These are phyloP conservation scores for Herpailurus yagouaroundi DNA, from an alignment of 2,113 vertebrate species.

Conservation along the genomic window DNA sequence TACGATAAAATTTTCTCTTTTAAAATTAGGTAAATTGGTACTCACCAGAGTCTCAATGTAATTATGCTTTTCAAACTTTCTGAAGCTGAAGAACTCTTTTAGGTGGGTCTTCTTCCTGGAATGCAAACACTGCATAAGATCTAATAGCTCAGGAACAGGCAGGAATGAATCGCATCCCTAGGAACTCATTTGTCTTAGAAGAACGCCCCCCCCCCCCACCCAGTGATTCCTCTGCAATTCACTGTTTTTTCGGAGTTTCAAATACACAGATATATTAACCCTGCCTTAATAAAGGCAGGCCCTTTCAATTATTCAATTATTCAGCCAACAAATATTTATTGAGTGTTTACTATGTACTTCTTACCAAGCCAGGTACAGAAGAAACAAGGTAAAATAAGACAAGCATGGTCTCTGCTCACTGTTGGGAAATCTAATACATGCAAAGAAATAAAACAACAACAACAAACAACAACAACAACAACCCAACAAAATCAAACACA, in stretches of 20 bases:
- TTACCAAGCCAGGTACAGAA: neutral
- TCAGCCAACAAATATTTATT: slow-evolving; percentile 36
- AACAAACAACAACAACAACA: neutral
- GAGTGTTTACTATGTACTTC: neutral
- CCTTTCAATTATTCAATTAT: slow-evolving; percentile 42
- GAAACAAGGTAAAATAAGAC: slow-evolving; percentile 8
- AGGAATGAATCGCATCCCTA: neutral
- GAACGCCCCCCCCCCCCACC: neutral
- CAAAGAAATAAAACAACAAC: slow-evolving; percentile 17
- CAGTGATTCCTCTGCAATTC: slow-evolving; percentile 4
- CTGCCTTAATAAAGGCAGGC: slow-evolving; percentile 3
- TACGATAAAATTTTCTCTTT: neutral
- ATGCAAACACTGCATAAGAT: slow-evolving; percentile 30
- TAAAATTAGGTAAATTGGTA: slow-evolving; percentile 38
- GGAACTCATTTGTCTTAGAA: slow-evolving; percentile 41
- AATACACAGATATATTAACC: slow-evolving; percentile 8
- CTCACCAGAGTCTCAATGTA: neutral
- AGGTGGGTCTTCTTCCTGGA: neutral
- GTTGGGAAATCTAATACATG: slow-evolving; percentile 6
- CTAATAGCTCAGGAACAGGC: neutral
- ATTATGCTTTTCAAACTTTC: slow-evolving; percentile 28
- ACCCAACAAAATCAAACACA: neutral
- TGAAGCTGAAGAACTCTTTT: slow-evolving; percentile 2
- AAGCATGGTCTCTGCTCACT: neutral
- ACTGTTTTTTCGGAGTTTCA: neutral